Base-by-base conservation (phyloP, 2,113 vertebrate species). In the Thoracochromis brauschi region DNA sequence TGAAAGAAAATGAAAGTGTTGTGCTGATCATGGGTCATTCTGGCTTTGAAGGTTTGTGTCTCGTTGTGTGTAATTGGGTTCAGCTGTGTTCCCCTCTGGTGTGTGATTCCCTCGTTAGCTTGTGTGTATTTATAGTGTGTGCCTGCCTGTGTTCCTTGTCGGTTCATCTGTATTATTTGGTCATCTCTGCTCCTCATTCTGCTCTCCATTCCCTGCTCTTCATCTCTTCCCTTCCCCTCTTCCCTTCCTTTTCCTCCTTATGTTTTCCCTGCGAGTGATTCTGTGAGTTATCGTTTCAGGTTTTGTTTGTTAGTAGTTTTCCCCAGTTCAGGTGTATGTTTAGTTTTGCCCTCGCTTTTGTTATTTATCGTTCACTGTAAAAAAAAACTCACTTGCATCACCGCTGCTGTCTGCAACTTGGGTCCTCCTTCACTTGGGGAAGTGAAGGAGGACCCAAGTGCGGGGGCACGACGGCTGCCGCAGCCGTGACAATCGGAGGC, bases 381-480 rank as follows among this genome's bases (percentile, higher is more conserved):
- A 51, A 51, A 51, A 19, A 51, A 51, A 51, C 49, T 51, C 17
- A 51, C 49, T 5, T 51, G 49, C 17, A 51, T 51, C 49, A 51
- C 49, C 49, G 8, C 49, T 51, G 17, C 17, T 51, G 49, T 51
- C 17, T n/a, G 49, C 49, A 51, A 51, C 49, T 51, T 0, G 3
- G 49, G 49, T 51, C 49, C 0, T 51, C 49, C 17, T 51, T n/a
- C 49, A 51, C 49, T 9, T 51, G n/a, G n/a, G n/a, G n/a, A n/a
- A n/a, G n/a, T n/a, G n/a, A n/a, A n/a, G n/a, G n/a, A n/a, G n/a
- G n/a, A n/a, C n/a, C n/a, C n/a, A n/a, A n/a, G n/a, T n/a, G n/a
- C n/a, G n/a, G n/a, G n/a, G n/a, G n/a, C n/a, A n/a, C n/a, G 17
- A 19, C 49, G n/a, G 49, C 49, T 51, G 49, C 0, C 0, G 8